Conservation (phyloP, 2,888 invertebrate genomes). For the Falcaria lacertinaria region DNA sequence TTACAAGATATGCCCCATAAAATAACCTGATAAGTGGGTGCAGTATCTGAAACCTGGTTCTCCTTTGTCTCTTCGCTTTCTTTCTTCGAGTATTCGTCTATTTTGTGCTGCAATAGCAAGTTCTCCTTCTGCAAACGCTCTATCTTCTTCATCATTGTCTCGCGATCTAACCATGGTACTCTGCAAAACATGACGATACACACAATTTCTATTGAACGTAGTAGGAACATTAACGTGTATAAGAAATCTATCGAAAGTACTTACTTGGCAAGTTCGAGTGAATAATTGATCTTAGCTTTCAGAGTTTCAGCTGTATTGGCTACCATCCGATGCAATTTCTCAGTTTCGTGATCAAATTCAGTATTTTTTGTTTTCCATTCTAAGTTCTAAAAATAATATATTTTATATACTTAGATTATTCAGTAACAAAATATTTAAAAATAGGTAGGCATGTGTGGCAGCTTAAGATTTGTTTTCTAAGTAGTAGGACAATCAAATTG, state of each 20-base stretch:
- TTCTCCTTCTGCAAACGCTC: constrained; percentile 60
- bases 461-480: too few relatives aligned
- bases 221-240: too few relatives aligned
- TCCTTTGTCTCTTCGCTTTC: constrained; percentile 27
- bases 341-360: constrained; percentile 60
- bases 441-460: too few relatives aligned
- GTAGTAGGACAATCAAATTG: too few relatives aligned
- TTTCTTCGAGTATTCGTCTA: constrained; percentile 43
- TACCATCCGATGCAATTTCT: constrained; percentile 50
- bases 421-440: too few relatives aligned
- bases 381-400: constrained; percentile 40
- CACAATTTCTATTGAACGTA: too few relatives aligned
- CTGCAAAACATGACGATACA: constrained; percentile 37
- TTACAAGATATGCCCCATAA: background rate
- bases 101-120: constrained; percentile 45
- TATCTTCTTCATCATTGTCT: constrained; percentile 48
- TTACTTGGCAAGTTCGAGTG: constrained; percentile 57
- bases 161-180: constrained; percentile 65
- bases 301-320: constrained; percentile 51
- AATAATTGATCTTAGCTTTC: constrained; percentile 51
- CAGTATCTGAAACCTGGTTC: constrained; percentile 8
- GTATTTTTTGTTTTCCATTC: constrained; percentile 58
- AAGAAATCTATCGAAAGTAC: constrained; percentile 8
- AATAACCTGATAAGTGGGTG: constrained; percentile 34
- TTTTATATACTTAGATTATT: too few relatives aligned